These are phyloP conservation scores for Glossosoma conforme DNA, from an alignment of 1,140 invertebrate genomes.

Conservation along the genomic window DNA sequence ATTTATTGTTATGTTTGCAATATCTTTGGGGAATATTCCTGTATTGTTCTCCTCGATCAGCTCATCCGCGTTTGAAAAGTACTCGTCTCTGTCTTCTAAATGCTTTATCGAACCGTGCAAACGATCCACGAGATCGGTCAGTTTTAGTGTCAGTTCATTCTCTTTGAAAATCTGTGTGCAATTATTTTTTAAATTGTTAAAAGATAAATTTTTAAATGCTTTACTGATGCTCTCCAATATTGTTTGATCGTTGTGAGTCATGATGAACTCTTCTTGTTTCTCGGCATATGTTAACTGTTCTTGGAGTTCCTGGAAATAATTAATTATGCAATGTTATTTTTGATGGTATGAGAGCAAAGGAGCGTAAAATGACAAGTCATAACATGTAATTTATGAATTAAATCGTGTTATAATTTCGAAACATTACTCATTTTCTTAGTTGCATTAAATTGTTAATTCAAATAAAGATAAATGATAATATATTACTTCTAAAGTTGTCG, in stretches of 20 bases:
- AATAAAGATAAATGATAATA: slow-evolving; percentile 1
- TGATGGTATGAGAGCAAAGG: too few relatives aligned
- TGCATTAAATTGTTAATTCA: too few relatives aligned
- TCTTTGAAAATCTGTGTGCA: slow-evolving; percentile 1
- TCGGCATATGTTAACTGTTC: slow-evolving; percentile 21
- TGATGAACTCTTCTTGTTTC: background rate
- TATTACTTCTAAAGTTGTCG: slow-evolving; percentile 24
- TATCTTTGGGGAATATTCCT: background rate
- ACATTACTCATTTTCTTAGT: too few relatives aligned
- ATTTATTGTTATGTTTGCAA: background rate
- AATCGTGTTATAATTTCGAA: too few relatives aligned
- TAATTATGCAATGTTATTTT: background rate
- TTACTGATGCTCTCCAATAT: slow-evolving; percentile 10
- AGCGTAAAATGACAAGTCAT: too few relatives aligned
- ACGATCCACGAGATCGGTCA: slow-evolving; percentile 3
- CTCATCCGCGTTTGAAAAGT: background rate
- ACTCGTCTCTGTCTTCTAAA: slow-evolving; percentile 13
- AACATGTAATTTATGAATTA: too few relatives aligned
- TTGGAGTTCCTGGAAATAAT: slow-evolving; percentile 28
- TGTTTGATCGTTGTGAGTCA: background rate
- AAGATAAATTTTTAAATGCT: slow-evolving; percentile 1
- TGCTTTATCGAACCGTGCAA: slow-evolving; percentile 4
- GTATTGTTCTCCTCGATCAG: background rate
- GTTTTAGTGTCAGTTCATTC: slow-evolving; percentile 10
- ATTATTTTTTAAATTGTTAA: background rate